phyloP scores from a whole-genome alignment of 2,797 vertebrate species.

The Tenualosa ilisha region DNA sequence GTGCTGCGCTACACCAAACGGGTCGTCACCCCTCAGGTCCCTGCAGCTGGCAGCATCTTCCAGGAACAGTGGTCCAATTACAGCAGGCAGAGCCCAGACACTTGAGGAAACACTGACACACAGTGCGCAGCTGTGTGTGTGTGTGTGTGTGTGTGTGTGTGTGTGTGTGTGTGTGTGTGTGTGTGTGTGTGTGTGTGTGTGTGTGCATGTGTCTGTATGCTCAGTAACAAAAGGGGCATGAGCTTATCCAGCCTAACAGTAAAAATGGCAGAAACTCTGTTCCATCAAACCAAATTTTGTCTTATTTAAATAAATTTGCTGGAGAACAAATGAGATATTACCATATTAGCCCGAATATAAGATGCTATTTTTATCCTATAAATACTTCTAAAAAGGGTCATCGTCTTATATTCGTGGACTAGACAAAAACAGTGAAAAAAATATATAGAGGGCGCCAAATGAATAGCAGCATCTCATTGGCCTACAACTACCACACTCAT shows the following conservation, averaged over 20 bases:
- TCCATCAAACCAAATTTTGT: background rate
- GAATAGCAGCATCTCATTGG: too few species aligned
- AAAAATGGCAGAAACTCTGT: background rate
- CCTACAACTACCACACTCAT: too few species aligned
- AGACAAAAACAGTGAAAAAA: too few species aligned
- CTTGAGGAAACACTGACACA: background rate
- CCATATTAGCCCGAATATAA: too few species aligned
- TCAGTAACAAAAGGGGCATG: too few species aligned
- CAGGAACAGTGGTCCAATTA: background rate
- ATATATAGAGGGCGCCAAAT: too few species aligned
- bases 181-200: background rate
- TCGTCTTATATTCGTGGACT: too few species aligned
- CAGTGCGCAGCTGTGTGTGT: background rate
- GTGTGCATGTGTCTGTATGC: background rate
- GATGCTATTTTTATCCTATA: too few species aligned
- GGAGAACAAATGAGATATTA: too few species aligned
- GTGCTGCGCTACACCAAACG: conserved; percentile 15
- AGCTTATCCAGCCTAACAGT: background rate
- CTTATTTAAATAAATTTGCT: background rate
- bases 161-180: background rate
- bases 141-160: too few species aligned
- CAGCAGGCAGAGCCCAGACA: background rate
- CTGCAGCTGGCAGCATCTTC: background rate
- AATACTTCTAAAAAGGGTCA: too few species aligned
- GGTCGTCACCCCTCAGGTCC: background rate